These are phyloP conservation scores for Odobenus rosmarus DNA, from an alignment of 2,113 vertebrate species.

Conservation along the genomic window DNA sequence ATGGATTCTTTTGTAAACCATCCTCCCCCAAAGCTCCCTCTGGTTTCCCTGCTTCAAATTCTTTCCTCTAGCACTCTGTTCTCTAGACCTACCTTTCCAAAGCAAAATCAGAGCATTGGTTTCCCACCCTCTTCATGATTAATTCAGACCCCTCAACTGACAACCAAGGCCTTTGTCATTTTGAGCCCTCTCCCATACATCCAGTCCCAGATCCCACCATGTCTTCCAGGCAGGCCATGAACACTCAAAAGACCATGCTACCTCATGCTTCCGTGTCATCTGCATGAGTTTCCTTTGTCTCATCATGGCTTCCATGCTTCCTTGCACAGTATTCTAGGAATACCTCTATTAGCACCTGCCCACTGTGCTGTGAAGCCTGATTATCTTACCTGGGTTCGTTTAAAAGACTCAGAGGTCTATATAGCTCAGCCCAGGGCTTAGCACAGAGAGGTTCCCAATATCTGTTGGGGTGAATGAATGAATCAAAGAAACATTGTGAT, in stretches of 20 bases:
- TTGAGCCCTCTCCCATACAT: not conserved
- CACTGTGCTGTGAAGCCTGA: not conserved
- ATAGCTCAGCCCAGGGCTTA: not conserved
- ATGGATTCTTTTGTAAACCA: not conserved
- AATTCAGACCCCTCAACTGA: not conserved
- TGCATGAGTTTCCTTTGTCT: not conserved
- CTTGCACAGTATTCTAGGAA: not conserved
- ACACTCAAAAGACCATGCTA: not conserved
- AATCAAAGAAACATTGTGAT: not conserved
- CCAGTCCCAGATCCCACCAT: not conserved
- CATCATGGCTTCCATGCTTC: not conserved
- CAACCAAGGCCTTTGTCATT: not conserved
- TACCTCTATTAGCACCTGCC: not conserved
- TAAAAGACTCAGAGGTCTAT: not conserved
- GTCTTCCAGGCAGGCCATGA: not conserved
- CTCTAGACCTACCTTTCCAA: constrained; percentile 6
- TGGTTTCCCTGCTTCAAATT: not conserved
- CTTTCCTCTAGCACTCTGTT: not conserved
- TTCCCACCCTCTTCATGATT: not conserved
- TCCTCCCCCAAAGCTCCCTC: not conserved
- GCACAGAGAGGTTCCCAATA: not conserved
- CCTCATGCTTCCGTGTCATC: not conserved
- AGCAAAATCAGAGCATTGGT: not conserved
- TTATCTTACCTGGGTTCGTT: not conserved
- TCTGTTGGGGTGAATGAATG: not conserved